A percentile compares a stretch with the other conserved stretches of the same genome.
Evolutionary conservation across 2,888 invertebrate genomes (phyloP).

Genomic region (Cryptocheilus praepositus): DNA sequence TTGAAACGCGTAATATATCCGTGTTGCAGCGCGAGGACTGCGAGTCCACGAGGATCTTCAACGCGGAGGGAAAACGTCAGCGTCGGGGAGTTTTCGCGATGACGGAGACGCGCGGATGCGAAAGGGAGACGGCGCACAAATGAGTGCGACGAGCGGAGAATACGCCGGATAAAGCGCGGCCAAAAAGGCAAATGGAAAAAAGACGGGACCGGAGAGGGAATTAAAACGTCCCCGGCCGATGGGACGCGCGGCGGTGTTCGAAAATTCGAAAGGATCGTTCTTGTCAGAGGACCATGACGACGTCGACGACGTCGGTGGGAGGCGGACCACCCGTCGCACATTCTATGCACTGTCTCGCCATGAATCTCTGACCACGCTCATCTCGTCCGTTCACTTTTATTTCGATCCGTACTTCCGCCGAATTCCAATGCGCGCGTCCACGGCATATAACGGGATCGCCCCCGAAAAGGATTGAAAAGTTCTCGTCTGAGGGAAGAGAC

Average conservation of each 20-base stretch:
- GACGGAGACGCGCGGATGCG: no score
- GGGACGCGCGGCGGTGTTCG: slow-evolving; percentile 1
- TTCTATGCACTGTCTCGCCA: no score
- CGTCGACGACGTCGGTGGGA: slow-evolving; percentile 6
- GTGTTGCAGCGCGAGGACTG: no score
- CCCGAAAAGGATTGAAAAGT: slow-evolving; percentile 50
- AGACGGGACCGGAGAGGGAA: neutral
- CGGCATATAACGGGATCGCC: neutral
- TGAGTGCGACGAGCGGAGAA: neutral
- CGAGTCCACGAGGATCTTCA: no score
- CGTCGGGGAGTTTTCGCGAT: no score
- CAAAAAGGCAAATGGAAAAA: neutral
- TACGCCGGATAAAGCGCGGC: neutral
- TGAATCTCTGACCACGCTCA: neutral
- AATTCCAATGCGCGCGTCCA: slow-evolving; percentile 16
- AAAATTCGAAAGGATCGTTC: slow-evolving; percentile 1
- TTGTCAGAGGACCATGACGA: neutral
- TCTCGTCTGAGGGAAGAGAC: slow-evolving; percentile 27
- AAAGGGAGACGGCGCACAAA: slow-evolving; percentile 3
- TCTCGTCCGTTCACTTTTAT: slow-evolving; percentile 1
- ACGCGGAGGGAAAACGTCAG: no score
- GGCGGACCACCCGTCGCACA: neutral
- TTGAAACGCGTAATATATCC: no score
- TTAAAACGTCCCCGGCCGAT: slow-evolving; percentile 2
- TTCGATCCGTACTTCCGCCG: slow-evolving; percentile 7